phyloP scores from a whole-genome alignment of 2,113 vertebrate species.

The Myotis brandtii region DNA sequence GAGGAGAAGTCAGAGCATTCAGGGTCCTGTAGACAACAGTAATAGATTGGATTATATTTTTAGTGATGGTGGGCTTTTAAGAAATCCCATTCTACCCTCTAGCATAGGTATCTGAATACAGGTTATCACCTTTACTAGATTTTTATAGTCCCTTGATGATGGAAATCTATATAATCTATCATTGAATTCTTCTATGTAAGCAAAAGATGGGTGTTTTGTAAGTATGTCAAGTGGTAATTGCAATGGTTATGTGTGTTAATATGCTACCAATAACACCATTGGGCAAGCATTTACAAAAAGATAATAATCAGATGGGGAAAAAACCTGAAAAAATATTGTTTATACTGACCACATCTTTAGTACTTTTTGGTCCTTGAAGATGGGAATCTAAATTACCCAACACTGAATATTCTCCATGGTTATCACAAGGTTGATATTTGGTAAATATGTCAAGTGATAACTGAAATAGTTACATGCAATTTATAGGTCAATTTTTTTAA shows the following conservation, averaged over 20 bases:
- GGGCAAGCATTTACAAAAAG: background rate
- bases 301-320: background rate
- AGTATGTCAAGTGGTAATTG: background rate
- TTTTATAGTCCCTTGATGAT: background rate
- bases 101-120: background rate
- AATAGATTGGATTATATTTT: background rate
- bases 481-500: background rate
- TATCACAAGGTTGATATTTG: background rate
- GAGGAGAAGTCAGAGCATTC: background rate
- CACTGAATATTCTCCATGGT: background rate
- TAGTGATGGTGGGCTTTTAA: background rate
- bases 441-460: background rate
- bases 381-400: background rate
- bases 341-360: background rate
- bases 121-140: background rate
- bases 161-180: slow-evolving; percentile 1
- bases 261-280: background rate
- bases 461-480: background rate
- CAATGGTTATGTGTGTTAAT: background rate
- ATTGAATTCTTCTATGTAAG: background rate
- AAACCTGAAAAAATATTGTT: background rate
- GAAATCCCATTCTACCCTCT: background rate
- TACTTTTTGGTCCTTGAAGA: background rate
- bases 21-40: background rate
- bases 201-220: background rate